Conservation (phyloP, 2,797 vertebrate genomes). For the Pseudochirops cupreus region DNA sequence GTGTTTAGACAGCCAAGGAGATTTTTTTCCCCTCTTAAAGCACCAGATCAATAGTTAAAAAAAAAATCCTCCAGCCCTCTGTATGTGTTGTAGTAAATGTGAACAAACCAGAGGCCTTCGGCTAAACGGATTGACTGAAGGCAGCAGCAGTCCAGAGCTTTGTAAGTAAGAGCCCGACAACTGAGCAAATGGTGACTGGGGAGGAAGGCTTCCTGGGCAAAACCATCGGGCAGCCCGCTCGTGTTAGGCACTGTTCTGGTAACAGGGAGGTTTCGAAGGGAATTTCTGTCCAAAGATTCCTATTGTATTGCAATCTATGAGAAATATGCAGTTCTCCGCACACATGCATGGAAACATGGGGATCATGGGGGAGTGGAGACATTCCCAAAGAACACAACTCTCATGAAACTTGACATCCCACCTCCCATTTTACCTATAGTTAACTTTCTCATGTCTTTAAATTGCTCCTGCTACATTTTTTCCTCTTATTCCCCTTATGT, state of each 20-base stretch:
- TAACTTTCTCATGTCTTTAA: background rate
- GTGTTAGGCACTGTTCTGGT: background rate
- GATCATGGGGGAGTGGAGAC: background rate
- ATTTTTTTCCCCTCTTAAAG: slow-evolving; percentile 91
- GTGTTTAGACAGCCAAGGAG: slow-evolving; percentile 96
- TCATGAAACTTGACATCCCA: background rate
- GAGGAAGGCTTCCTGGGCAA: background rate
- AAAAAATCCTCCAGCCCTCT: slow-evolving; percentile 90
- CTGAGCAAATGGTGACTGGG: background rate
- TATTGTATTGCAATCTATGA: background rate
- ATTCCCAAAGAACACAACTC: background rate
- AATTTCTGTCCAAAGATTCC: slow-evolving; percentile 51
- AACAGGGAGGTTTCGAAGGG: slow-evolving; percentile 49
- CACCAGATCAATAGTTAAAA: slow-evolving; percentile 93
- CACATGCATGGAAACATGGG: background rate
- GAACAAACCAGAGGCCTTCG: slow-evolving; percentile 94
- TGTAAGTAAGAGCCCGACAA: slow-evolving; percentile 91
- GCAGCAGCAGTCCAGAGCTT: slow-evolving; percentile 88
- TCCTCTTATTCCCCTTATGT: background rate
- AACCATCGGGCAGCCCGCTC: background rate
- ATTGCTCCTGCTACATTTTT: background rate
- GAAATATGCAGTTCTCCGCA: background rate
- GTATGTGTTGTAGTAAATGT: slow-evolving; percentile 91
- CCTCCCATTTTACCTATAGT: background rate
- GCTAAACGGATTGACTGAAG: slow-evolving; percentile 95